Evolutionary conservation across 2,888 invertebrate species (phyloP), one percentile per base, ranked within the genome.

Genomic region (Flexamia atlantica): DNA sequence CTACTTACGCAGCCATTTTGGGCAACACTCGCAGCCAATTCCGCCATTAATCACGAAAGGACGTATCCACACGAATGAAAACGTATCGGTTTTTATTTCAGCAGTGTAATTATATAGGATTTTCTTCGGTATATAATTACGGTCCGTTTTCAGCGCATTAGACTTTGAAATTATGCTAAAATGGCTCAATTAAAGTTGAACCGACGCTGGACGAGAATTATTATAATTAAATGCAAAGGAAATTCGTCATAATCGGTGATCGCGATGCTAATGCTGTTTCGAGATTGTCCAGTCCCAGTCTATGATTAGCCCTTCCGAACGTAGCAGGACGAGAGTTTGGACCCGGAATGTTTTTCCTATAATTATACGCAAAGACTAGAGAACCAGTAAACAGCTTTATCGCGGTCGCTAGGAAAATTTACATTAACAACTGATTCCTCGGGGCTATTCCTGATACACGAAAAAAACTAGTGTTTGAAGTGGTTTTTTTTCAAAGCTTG

Each of bases 191-290:
- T 72, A 72, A 42, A 72, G 40, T 5, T n/a, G 36, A 17, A 20
- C 23, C 72, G 30, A 42, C 23, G 23, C 36, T 40, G 72, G 20
- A 42, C 23, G 72, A 36, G 40, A 72, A 72, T 72, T 72, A 72
- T 72, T 72, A 72, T 72, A 72, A 72, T 72, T 72, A 68, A n/a
- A 68, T 32, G 68, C 30, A 28, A 32, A 68, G 68, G 68, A 68
- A 68, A 53, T 53, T 68, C 68, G 32, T 68, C 17, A 68, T 68
- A 32, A 68, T 68, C 30, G 28, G 30, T 30, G 68, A 68, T 68
- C 28, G 17, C 14, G 14, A 68, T 68, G 68, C n/a, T 32, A 68
- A 68, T 68, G 68, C 20, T 4, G 53, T 5, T 46, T n/a, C 53
- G 7, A 53, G 53, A 53, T 53, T 23, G 53, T 53, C 53, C 53